phyloP scores from a whole-genome alignment of 1,140 invertebrate genomes.

The Aphaenogaster rudis region DNA sequence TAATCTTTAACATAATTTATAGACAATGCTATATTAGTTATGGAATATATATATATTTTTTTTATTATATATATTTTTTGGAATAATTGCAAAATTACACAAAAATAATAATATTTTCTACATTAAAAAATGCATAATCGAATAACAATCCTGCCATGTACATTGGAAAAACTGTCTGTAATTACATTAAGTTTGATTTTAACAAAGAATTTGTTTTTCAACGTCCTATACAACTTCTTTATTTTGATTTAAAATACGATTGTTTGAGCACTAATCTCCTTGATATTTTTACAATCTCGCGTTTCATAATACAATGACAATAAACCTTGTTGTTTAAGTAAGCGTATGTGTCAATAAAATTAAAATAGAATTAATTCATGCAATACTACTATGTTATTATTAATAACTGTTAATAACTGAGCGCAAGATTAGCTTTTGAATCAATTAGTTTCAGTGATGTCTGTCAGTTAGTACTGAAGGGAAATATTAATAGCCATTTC shows the following conservation, averaged over 20 bases:
- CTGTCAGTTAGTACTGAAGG: neutral
- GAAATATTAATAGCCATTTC: neutral
- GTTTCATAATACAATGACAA: neutral
- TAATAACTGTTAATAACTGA: conserved; percentile 18
- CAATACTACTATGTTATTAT: conserved; percentile 13
- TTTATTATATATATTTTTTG: neutral
- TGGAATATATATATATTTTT: no score
- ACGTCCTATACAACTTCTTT: neutral
- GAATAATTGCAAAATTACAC: neutral
- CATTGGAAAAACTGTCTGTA: neutral
- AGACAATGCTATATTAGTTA: neutral
- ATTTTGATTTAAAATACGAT: conserved; percentile 14
- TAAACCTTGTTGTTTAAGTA: neutral
- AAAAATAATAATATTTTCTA: conserved; percentile 15
- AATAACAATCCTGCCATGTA: neutral
- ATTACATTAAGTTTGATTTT: conserved; percentile 11
- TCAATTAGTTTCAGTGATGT: neutral
- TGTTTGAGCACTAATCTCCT: conserved; percentile 7
- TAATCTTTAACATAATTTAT: neutral
- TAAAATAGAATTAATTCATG: neutral
- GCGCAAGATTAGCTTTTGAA: neutral
- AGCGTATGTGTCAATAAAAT: neutral
- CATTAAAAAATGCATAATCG: neutral
- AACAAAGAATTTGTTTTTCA: conserved; percentile 3
- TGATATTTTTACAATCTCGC: conserved; percentile 15